These are phyloP conservation scores for Ageneiosus marmoratus DNA, from an alignment of 2,113 vertebrate species.

Conservation along the genomic window DNA sequence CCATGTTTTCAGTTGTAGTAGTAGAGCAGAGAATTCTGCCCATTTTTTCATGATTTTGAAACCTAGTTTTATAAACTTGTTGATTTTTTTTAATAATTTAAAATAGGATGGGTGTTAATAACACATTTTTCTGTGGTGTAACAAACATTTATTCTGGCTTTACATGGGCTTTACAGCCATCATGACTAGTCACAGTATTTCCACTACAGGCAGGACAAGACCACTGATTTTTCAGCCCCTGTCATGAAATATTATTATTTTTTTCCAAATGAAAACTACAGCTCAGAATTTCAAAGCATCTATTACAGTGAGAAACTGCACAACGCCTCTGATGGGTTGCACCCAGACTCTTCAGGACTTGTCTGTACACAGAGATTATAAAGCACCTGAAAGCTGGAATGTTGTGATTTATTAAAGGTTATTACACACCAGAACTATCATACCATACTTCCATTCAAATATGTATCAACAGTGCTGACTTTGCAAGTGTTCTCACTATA, in stretches of 20 bases:
- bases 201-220: background rate
- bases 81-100: too few species aligned
- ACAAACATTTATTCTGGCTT: too few species aligned
- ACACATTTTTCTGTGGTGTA: too few species aligned
- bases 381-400: conserved; percentile 4
- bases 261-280: background rate
- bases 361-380: background rate
- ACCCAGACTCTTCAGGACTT: background rate
- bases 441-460: background rate
- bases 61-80: too few species aligned
- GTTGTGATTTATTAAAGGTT: conserved; percentile 5
- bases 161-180: background rate
- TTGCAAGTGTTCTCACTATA: background rate
- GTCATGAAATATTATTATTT: background rate
- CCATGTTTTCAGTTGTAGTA: too few species aligned
- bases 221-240: background rate
- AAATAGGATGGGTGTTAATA: too few species aligned
- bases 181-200: background rate
- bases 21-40: too few species aligned
- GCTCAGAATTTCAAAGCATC: background rate
- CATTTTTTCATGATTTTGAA: too few species aligned
- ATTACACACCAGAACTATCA: background rate
- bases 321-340: background rate
- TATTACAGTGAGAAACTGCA: background rate
- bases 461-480: background rate